Evolutionary conservation across 1,140 invertebrate genomes (phyloP).

Genomic region (Drosophila simulans): DNA sequence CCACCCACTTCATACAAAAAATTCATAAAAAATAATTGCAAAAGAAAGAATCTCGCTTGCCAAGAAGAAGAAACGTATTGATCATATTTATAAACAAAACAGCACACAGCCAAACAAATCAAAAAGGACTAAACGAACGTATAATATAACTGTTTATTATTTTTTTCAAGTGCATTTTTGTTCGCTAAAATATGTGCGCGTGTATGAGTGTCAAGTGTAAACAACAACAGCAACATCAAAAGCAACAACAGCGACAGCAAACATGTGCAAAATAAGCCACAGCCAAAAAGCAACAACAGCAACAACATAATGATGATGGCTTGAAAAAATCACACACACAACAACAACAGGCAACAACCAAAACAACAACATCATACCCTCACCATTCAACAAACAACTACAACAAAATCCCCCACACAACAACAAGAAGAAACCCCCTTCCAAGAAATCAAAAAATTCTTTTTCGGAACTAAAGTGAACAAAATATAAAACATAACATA

Average conservation of each 20-base stretch:
- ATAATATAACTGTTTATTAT: constrained; percentile 33
- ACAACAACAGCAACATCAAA: constrained; percentile 43
- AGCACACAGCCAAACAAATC: constrained; percentile 6
- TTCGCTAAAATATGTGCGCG: constrained; percentile 50
- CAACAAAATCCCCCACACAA: constrained; percentile 8
- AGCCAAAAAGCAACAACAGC: constrained; percentile 36
- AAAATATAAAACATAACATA: constrained; percentile 11
- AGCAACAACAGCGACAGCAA: constrained; percentile 27
- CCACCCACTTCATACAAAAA: background rate
- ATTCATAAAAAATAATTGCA: background rate
- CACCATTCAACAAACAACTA: constrained; percentile 22
- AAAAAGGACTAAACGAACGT: constrained; percentile 26
- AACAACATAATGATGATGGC: constrained; percentile 20
- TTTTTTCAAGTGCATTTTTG: constrained; percentile 56
- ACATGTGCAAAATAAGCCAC: constrained; percentile 46
- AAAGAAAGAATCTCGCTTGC: constrained; percentile 1
- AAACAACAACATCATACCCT: constrained; percentile 11
- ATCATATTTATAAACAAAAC: background rate
- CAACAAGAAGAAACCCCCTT: constrained; percentile 11
- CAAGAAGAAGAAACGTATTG: constrained; percentile 7
- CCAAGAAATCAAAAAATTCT: background rate
- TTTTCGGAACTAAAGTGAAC: constrained; percentile 17
- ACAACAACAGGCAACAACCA: constrained; percentile 5
- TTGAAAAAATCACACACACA: constrained; percentile 18
- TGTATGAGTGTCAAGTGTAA: constrained; percentile 67